A percentile compares a stretch with the other conserved stretches of the same genome.
phyloP scores from a whole-genome alignment of 2,113 vertebrate species.

The Odontophorus gujanensis region DNA sequence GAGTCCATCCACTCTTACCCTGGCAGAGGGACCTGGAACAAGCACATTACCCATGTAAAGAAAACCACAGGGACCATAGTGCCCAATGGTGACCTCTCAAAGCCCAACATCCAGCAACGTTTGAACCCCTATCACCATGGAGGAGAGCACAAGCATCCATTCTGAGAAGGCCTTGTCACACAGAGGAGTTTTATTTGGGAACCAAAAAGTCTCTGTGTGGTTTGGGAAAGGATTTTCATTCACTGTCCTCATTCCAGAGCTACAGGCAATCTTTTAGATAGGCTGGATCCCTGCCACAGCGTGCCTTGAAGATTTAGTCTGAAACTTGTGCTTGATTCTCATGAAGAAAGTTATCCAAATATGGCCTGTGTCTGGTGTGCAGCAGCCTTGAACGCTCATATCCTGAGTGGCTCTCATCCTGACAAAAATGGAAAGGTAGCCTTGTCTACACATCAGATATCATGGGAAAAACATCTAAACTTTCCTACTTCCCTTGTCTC shows the following conservation, averaged over 20 bases:
- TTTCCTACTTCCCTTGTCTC: neutral
- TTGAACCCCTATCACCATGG: neutral
- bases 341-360: conserved; percentile 48
- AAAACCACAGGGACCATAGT: neutral
- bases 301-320: neutral
- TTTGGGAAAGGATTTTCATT: conserved; percentile 15
- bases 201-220: neutral
- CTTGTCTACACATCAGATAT: neutral
- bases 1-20: neutral
- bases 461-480: neutral
- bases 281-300: neutral
- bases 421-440: conserved; percentile 35
- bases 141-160: neutral
- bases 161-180: neutral
- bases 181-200: neutral
- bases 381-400: neutral
- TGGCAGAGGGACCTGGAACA: neutral
- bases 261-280: neutral
- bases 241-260: conserved; percentile 9
- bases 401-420: neutral
- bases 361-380: neutral
- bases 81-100: neutral
- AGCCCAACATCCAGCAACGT: neutral
- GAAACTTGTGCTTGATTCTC: conserved; percentile 15
- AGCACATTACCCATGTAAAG: neutral